Evolutionary conservation across 2,113 vertebrate species (phyloP).

Genomic region (Nothocercus julius): DNA sequence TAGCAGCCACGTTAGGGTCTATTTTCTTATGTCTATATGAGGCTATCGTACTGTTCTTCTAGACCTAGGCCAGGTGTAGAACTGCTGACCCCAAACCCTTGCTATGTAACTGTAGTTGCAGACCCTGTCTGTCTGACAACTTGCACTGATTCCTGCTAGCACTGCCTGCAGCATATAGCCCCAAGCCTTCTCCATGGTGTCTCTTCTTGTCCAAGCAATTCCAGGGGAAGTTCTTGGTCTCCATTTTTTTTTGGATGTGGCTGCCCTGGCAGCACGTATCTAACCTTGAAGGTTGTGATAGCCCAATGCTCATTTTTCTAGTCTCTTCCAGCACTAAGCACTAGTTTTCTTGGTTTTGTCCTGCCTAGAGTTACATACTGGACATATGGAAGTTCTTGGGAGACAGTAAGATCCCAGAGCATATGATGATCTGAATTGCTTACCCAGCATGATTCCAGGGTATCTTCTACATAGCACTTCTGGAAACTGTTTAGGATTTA

Average conservation of each 20-base stretch:
- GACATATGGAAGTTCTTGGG: constrained; percentile 63
- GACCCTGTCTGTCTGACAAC: background rate
- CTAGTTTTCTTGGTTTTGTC: background rate
- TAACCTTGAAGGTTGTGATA: background rate
- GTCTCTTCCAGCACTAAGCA: background rate
- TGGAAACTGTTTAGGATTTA: constrained; percentile 60
- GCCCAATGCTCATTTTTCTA: background rate
- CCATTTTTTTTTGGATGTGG: background rate
- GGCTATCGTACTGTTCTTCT: background rate
- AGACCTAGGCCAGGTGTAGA: background rate
- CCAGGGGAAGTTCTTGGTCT: background rate
- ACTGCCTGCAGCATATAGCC: background rate
- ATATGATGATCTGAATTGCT: background rate
- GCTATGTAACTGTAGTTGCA: accelerated
- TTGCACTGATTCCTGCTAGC: background rate
- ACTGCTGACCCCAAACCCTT: background rate
- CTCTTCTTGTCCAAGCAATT: background rate
- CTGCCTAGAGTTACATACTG: background rate
- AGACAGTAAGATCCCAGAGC: constrained; percentile 26
- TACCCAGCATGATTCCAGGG: background rate
- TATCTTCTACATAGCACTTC: background rate
- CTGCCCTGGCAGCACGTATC: background rate
- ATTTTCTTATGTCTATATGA: background rate
- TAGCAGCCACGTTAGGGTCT: background rate
- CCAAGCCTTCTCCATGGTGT: background rate